Base-by-base conservation (phyloP, 2,888 invertebrate genomes). In the Chironomus riparius region DNA sequence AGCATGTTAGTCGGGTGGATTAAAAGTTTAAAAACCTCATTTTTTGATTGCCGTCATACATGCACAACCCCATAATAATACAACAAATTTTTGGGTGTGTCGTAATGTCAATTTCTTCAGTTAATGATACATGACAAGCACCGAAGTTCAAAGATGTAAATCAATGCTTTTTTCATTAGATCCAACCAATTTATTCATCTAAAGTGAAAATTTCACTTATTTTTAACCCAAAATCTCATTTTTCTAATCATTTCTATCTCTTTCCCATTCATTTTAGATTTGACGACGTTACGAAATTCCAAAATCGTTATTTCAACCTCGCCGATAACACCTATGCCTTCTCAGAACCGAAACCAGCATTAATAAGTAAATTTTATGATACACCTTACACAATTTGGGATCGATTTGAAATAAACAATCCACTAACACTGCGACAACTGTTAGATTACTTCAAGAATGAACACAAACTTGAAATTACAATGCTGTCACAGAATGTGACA, bases 331-430 rank as follows among this genome's bases (percentile, higher is more conserved):
- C 98, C 88, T 93, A 98, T 83, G 96, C 94, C 1, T 98, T 98
- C 86, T 97, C 98, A 0, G 98, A 98, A 81, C 97, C 97, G 0
- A 90, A 97, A 78, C 87, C 90, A 0, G 95, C 96, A 0, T 92
- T 93, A 0, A 92, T 90, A 81, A 88, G 91, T 81, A 90, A 90
- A 80, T 99, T 97, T 84, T 94, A 95, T 82, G 95, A 95, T 70
- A 91, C 89, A 78, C 92, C 93, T 79, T 99, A 97, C 93, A 97
- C 98, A 0, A 87, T 98, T 22, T 99, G 99, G 99, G 98, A 99
- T 85, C 89, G 98, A 38, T 97, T 99, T 83, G 98, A 98, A 82
- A 90, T 96, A 0, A 83, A 86, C 78, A 94, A 94, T 4, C 94
- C 94, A 82, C 83, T 94, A 81, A 92, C 97, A 0, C 86, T 99